Percentiles rank a stretch among this genome's conserved stretches.
phyloP scores from a whole-genome alignment of 2,797 vertebrate species.

The Enteromius argenteus region DNA sequence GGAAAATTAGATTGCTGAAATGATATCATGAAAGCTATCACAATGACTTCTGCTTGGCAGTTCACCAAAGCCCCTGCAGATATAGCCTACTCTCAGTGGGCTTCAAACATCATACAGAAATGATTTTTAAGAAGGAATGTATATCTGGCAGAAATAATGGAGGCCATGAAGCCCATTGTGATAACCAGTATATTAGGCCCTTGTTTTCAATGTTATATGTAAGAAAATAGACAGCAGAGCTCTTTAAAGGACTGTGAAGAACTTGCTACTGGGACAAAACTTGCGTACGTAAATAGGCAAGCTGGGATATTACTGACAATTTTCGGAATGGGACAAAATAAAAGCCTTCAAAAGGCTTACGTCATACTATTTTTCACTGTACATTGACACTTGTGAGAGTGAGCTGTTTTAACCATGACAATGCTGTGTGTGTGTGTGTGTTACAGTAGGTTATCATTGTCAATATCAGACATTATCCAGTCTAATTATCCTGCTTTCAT shows the following conservation, averaged over 20 bases:
- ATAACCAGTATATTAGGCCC: constrained; percentile 19
- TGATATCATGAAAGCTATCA: constrained; percentile 61
- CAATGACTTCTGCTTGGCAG: constrained; percentile 61
- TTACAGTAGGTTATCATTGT: neutral
- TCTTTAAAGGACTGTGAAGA: constrained; percentile 9
- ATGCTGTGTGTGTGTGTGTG: neutral
- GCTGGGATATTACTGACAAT: constrained; percentile 48
- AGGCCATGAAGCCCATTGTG: constrained; percentile 2
- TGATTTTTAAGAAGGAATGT: constrained; percentile 57
- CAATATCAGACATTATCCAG: neutral
- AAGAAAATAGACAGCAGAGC: neutral
- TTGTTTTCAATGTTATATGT: constrained; percentile 25
- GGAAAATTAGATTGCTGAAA: constrained; percentile 68
- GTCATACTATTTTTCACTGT: constrained; percentile 46
- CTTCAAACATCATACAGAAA: constrained; percentile 27
- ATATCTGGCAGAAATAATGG: constrained; percentile 3
- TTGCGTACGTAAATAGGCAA: constrained; percentile 32
- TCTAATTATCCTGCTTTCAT: neutral
- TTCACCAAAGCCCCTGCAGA: constrained; percentile 52
- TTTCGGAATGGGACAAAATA: constrained; percentile 43
- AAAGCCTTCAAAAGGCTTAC: constrained; percentile 48
- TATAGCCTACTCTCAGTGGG: constrained; percentile 55
- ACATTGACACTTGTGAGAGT: constrained; percentile 33
- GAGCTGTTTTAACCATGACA: constrained; percentile 47
- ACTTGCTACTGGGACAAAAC: constrained; percentile 4